These are phyloP conservation scores for Adineta ricciae DNA, from an alignment of 2,888 invertebrate species.

Conservation along the genomic window DNA sequence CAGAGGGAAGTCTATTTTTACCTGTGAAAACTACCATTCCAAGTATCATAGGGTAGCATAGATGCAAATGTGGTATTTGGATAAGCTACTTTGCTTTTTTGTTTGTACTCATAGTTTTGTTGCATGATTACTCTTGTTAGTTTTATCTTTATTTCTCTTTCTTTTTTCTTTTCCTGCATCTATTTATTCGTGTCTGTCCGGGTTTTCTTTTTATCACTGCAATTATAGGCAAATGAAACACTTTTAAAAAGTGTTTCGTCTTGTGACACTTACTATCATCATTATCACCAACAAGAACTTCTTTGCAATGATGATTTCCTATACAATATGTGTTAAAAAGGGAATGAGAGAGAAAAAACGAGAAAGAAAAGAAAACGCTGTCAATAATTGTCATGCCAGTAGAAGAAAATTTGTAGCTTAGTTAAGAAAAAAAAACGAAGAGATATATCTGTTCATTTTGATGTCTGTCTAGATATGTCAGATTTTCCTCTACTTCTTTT, in stretches of 20 bases:
- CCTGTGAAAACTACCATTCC: background rate
- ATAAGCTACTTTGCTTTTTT: conserved; percentile 17
- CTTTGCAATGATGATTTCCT: background rate
- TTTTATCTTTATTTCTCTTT: background rate
- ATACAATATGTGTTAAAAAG: too few species aligned
- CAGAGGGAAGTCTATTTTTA: conserved; percentile 47
- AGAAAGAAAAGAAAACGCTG: background rate
- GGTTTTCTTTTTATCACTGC: background rate
- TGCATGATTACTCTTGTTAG: background rate
- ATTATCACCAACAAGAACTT: background rate
- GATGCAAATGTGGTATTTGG: conserved; percentile 16
- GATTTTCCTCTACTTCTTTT: background rate
- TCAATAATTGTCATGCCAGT: background rate
- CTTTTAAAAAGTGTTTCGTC: background rate
- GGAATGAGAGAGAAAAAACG: too few species aligned
- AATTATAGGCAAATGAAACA: background rate
- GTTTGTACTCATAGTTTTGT: background rate
- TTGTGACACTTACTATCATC: background rate
- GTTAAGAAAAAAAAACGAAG: background rate
- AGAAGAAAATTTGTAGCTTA: background rate
- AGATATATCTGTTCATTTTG: background rate
- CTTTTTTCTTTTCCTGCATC: background rate
- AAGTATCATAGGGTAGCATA: background rate
- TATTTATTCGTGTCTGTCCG: background rate
- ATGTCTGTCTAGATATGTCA: background rate